Conservation (phyloP, 2,888 invertebrate genomes). For the Monopis laevigella region DNA sequence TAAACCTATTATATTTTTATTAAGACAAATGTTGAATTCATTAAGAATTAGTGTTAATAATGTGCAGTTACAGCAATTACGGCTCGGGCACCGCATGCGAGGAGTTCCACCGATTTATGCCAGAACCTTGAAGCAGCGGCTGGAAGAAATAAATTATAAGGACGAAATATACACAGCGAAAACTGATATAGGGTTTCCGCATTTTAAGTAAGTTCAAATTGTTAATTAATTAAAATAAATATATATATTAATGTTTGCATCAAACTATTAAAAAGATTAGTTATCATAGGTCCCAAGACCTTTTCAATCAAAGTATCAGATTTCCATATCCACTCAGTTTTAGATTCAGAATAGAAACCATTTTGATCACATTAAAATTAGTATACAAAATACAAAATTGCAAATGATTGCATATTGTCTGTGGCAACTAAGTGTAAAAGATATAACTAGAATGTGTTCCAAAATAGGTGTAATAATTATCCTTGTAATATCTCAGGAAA, state of each 20-base stretch:
- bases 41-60: slow-evolving; percentile 29
- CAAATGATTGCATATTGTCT: too few relatives aligned
- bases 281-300: too few relatives aligned
- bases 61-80: slow-evolving; percentile 44
- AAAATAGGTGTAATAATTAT: too few relatives aligned
- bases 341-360: too few relatives aligned
- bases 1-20: too few relatives aligned
- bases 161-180: slow-evolving; percentile 48
- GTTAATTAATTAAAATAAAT: slow-evolving; percentile 20
- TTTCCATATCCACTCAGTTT: too few relatives aligned
- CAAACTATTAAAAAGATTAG: neutral
- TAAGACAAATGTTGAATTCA: slow-evolving; percentile 33
- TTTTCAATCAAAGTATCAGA: too few relatives aligned
- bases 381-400: too few relatives aligned
- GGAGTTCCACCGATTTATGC: slow-evolving; percentile 79
- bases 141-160: slow-evolving; percentile 68
- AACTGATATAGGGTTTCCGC: slow-evolving; percentile 51
- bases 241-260: neutral
- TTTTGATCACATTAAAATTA: too few relatives aligned
- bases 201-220: slow-evolving; percentile 35
- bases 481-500: too few relatives aligned
- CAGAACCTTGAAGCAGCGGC: slow-evolving; percentile 71
- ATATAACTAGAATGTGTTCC: too few relatives aligned
- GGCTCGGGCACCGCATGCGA: slow-evolving; percentile 68
- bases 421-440: too few relatives aligned